phyloP scores from a whole-genome alignment of 2,797 vertebrate genomes.

The Peromyscus attwateri region DNA sequence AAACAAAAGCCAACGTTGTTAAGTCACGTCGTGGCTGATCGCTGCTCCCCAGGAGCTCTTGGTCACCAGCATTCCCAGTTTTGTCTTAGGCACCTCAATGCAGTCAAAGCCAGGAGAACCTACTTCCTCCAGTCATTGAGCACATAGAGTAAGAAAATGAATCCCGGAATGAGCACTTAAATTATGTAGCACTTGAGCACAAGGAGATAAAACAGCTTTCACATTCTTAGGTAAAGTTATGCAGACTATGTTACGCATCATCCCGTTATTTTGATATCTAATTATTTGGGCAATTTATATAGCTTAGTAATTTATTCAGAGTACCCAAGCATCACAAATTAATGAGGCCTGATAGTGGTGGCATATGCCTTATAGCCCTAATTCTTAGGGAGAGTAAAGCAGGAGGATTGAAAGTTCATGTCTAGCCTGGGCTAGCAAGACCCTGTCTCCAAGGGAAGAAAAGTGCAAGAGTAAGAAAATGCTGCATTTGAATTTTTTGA shows the following conservation, averaged over 20 bases:
- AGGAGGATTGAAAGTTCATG: not conserved
- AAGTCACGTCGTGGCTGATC: not conserved
- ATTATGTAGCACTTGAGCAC: not conserved
- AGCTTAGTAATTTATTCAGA: slow-evolving; percentile 53
- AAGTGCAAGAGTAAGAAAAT: slow-evolving; percentile 60
- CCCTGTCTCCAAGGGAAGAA: not conserved
- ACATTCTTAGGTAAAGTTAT: slow-evolving; percentile 49
- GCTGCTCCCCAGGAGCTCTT: slow-evolving; percentile 15
- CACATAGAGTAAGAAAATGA: not conserved
- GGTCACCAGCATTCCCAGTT: slow-evolving; percentile 56
- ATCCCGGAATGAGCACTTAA: slow-evolving; percentile 24
- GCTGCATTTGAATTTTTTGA: slow-evolving; percentile 59
- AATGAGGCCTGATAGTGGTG: not conserved
- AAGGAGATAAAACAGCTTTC: slow-evolving; percentile 40
- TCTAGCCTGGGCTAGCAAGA: not conserved
- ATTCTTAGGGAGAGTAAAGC: not conserved
- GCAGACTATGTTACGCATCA: slow-evolving; percentile 1
- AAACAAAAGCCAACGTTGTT: not conserved
- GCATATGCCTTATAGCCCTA: not conserved
- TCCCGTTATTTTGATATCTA: slow-evolving; percentile 51
- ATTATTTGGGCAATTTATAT: slow-evolving; percentile 52
- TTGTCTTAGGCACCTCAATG: not conserved
- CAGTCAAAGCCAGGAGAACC: slow-evolving; percentile 12
- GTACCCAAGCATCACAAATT: slow-evolving; percentile 1
- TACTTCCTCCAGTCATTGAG: slow-evolving; percentile 47